Evolutionary conservation across 2,888 invertebrate species (phyloP), one percentile per base, ranked within the genome.

Genomic region (Dynastes hyllus): DNA sequence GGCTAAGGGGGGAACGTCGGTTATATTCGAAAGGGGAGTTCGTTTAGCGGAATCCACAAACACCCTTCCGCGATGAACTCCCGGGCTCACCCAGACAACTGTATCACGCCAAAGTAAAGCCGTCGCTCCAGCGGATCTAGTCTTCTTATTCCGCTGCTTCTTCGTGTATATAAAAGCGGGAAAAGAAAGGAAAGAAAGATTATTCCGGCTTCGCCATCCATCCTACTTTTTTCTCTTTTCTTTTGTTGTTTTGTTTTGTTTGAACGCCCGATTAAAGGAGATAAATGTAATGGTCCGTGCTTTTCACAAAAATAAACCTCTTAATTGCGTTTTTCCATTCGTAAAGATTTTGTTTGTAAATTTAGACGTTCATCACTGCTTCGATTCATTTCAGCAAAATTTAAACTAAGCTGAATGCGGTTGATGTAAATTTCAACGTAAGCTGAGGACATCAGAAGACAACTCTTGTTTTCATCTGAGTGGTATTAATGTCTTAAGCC

Each of bases 31-130:
- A 45, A 45, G 70, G 45, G 53, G 53, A 29, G 66, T 66, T 66
- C 66, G 66, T 66, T 66, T 66, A 40, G 37, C 40, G 37, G 66
- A 66, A 66, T 66, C 66, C 37, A 4, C 65, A 65, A 65, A 65
- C 29, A 65, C 65, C 65, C 50, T 9, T 51, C 65, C 37, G n/a
- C 69, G 50, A 69, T 50, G 50, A 58, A 55, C 55, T 32, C 13
- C 22, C 45, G 67, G 40, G 8, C 9, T 32, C 32, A 32, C 51
- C 27, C 8, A 45, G 11, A 51, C 70, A 29, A 51, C 51, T 66
- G 51, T n/a, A 70, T 53, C 70, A 6, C 29, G 51, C 51, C 51
- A 11, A 29, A 51, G 29, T 53, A 5, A 32, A 32, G n/a, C 45
- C 45, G 45, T 11, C 45, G 45, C 22, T 27, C 9, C 67, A 45